Evolutionary conservation across 2,797 vertebrate species (phyloP).

Genomic region (Calcarius lapponicus): DNA sequence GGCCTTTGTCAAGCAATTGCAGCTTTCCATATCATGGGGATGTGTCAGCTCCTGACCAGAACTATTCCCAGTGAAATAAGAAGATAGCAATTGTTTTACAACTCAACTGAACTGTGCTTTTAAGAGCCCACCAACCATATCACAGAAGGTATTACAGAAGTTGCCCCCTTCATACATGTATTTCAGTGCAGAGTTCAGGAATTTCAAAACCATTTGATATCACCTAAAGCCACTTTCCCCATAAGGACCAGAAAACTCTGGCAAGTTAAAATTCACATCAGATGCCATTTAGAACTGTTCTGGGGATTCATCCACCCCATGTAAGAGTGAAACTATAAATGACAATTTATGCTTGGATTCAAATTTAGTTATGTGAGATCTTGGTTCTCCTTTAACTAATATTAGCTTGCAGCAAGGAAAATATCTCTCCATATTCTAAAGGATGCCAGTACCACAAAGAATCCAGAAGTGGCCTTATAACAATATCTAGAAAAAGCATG

Average conservation of each 20-base stretch:
- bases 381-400: neutral
- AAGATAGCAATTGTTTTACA: rapidly evolving
- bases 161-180: neutral
- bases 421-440: neutral
- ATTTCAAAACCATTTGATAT: neutral
- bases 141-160: neutral
- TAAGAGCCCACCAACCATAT: neutral
- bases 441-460: neutral
- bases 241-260: neutral
- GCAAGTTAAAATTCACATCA: neutral
- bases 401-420: neutral
- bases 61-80: neutral
- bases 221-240: neutral
- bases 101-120: neutral
- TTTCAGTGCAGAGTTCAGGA: neutral
- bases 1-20: neutral
- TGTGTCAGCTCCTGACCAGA: neutral
- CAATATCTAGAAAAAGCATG: neutral
- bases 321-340: neutral
- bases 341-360: neutral
- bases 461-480: neutral
- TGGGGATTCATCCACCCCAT: neutral
- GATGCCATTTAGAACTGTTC: neutral
- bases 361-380: neutral
- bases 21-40: neutral